Conservation (phyloP, 23 tunicate genomes). For the Phallusia fumigata region DNA sequence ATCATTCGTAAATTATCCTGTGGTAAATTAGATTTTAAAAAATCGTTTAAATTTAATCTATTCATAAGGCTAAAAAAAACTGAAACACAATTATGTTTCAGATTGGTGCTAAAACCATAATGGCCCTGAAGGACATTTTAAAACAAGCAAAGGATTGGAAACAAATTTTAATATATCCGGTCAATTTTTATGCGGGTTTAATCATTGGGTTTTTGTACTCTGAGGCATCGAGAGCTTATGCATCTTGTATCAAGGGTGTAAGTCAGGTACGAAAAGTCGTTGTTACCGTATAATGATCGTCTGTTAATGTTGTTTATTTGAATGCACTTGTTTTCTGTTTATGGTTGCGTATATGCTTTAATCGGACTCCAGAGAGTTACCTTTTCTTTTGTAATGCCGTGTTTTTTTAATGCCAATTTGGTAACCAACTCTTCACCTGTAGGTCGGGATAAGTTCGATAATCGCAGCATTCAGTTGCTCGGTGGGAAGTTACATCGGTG, state of each 20-base stretch:
- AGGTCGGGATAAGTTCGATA: conserved; percentile 54
- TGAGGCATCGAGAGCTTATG: conserved; percentile 53
- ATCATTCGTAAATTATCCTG: too few species aligned
- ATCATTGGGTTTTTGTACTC: conserved; percentile 46
- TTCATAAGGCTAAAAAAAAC: too few species aligned
- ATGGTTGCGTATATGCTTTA: too few species aligned
- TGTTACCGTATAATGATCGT: background rate
- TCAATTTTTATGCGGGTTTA: conserved; percentile 34
- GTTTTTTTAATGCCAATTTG: background rate
- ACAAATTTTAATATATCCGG: conserved; percentile 19
- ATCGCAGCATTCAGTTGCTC: conserved; percentile 10
- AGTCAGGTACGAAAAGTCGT: conserved; percentile 21
- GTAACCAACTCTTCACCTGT: background rate
- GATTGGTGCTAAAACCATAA: background rate
- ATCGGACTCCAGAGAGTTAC: too few species aligned
- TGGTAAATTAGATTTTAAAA: too few species aligned
- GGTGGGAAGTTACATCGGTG: conserved; percentile 7
- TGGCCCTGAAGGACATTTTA: background rate
- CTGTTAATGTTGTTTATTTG: too few species aligned
- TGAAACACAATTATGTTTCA: too few species aligned
- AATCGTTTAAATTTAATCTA: too few species aligned
- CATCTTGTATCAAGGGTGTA: conserved; percentile 57
- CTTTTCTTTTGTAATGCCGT: too few species aligned
- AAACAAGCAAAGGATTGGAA: background rate
- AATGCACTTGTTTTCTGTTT: too few species aligned